phyloP scores from a whole-genome alignment of 2,888 invertebrate genomes.

The Hypomecis atomaria region DNA sequence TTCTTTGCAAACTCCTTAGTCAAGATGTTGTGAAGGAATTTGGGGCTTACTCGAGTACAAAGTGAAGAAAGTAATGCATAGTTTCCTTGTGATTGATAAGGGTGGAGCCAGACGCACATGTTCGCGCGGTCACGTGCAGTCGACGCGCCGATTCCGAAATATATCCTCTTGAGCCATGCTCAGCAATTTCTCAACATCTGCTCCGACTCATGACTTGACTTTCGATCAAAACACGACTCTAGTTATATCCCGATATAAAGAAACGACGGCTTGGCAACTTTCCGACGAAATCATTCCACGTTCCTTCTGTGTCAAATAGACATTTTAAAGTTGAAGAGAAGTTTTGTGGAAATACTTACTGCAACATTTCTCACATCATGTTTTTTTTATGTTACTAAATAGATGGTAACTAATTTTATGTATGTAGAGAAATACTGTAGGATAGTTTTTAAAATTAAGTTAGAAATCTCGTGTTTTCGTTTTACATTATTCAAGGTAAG shows the following conservation, averaged over 20 bases:
- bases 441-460: background rate
- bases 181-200: slow-evolving; percentile 60
- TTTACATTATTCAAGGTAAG: background rate
- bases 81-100: slow-evolving; percentile 69
- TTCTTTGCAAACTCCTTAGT: slow-evolving; percentile 24
- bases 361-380: background rate
- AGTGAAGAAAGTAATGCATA: slow-evolving; percentile 61
- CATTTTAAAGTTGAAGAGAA: slow-evolving; percentile 10
- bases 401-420: background rate
- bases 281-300: slow-evolving; percentile 28
- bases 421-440: background rate
- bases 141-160: slow-evolving; percentile 48
- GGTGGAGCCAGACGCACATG: slow-evolving; percentile 45
- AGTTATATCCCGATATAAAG: slow-evolving; percentile 29
- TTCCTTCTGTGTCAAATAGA: slow-evolving; percentile 10
- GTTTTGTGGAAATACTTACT: background rate
- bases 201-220: slow-evolving; percentile 49
- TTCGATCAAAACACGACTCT: slow-evolving; percentile 47
- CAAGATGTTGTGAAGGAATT: slow-evolving; percentile 21
- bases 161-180: slow-evolving; percentile 59
- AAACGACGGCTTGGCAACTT: slow-evolving; percentile 31
- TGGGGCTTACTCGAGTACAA: slow-evolving; percentile 27
- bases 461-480: background rate
- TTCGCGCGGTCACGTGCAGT: slow-evolving; percentile 48
- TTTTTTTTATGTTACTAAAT: background rate